Percentiles rank a stretch among this genome's conserved stretches.
phyloP scores from a whole-genome alignment of 2,797 vertebrate species.

The Acestrorhynchus altus region DNA sequence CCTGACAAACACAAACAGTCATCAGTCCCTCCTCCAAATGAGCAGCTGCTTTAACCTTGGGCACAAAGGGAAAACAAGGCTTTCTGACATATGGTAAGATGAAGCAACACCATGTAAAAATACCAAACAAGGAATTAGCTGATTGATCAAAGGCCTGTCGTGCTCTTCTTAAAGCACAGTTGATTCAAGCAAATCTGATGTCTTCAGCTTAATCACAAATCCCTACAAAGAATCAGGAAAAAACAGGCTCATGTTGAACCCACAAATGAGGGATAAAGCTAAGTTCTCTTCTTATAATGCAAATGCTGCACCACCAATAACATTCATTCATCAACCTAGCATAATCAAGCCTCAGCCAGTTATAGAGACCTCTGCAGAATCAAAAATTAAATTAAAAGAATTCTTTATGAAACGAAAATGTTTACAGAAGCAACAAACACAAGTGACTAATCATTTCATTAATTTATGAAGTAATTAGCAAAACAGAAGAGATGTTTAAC shows the following conservation, averaged over 20 bases:
- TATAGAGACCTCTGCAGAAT: conserved; percentile 18
- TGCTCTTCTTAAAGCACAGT: conserved; percentile 28
- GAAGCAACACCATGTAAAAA: conserved; percentile 30
- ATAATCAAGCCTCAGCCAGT: conserved; percentile 26
- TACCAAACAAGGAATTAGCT: conserved; percentile 42
- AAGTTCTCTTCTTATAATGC: conserved; percentile 31
- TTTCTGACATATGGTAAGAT: conserved; percentile 37
- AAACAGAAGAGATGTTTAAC: conserved; percentile 44
- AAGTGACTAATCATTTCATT: conserved; percentile 46
- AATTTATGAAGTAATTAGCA: conserved; percentile 44
- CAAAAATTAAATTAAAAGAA: conserved; percentile 11
- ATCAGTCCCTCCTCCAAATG: conserved; percentile 2
- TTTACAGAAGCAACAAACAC: conserved; percentile 17
- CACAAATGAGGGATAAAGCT: conserved; percentile 43
- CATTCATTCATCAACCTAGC: conserved; percentile 38
- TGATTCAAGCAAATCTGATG: conserved; percentile 40
- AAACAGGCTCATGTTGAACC: conserved; percentile 49
- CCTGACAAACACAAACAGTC: conserved; percentile 16
- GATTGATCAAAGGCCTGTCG: conserved; percentile 48
- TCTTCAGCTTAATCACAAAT: conserved; percentile 43
- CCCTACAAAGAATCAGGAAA: conserved; percentile 34
- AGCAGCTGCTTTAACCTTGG: conserved; percentile 1
- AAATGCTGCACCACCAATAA: conserved; percentile 25
- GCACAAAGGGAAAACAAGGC: conserved; percentile 5
- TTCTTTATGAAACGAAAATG: conserved; percentile 15